Percentiles rank a stretch among this genome's conserved stretches.
These are phyloP conservation scores for Temnopleurus reevesii DNA, from an alignment of 53 echinoderm and acorn worm species.

Conservation along the genomic window DNA sequence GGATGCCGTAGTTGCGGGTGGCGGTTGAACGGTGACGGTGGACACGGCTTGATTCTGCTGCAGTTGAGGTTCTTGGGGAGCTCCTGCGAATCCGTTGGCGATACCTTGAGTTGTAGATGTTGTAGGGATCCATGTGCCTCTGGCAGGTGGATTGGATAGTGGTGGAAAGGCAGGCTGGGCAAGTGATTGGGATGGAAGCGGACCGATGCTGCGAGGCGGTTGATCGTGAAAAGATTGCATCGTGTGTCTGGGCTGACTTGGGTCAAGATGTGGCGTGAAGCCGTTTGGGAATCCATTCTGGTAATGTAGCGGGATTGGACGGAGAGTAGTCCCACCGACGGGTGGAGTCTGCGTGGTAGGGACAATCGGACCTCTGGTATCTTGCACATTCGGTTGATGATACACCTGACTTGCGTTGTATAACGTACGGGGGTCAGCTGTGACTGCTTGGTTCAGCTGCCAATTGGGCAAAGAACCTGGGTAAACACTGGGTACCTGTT, in stretches of 20 bases:
- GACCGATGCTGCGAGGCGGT: background rate
- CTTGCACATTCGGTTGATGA: background rate
- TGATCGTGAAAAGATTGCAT: background rate
- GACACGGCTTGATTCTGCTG: background rate
- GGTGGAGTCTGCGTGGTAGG: background rate
- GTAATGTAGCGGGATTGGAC: constrained; percentile 13
- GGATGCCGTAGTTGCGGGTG: background rate
- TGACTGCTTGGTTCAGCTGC: background rate
- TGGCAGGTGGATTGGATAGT: background rate
- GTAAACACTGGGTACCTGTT: background rate
- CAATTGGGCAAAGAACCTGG: background rate
- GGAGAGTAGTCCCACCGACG: background rate
- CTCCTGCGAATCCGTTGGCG: background rate
- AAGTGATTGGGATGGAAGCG: background rate
- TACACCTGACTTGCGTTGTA: background rate
- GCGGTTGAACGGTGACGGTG: background rate
- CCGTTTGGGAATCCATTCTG: background rate
- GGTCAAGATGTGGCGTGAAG: background rate
- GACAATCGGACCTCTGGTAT: background rate
- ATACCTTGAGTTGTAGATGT: background rate
- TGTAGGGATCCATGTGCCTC: background rate
- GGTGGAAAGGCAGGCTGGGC: background rate
- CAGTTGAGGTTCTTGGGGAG: background rate
- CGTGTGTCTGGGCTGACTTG: background rate
- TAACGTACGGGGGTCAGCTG: background rate